phyloP scores from a whole-genome alignment of 2,888 invertebrate genomes.

The Cylindroiulus punctatus region DNA sequence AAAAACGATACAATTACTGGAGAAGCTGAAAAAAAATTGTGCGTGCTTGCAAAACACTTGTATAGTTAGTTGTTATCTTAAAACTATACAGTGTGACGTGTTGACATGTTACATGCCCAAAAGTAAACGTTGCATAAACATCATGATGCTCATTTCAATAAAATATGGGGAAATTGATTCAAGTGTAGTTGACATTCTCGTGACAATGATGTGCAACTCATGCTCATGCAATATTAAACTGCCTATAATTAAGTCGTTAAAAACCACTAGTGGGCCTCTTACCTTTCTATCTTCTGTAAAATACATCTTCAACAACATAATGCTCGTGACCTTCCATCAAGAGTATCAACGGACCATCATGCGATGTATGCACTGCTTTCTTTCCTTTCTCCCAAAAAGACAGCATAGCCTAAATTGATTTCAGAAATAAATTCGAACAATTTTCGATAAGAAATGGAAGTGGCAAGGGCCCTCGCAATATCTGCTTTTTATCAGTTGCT shows the following conservation, averaged over 20 bases:
- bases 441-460: neutral
- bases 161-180: no score
- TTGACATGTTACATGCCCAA: no score
- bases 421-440: neutral
- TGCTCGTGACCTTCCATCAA: neutral
- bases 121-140: no score
- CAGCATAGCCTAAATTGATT: constrained; percentile 4
- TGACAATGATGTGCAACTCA: no score
- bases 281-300: neutral
- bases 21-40: no score
- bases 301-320: neutral
- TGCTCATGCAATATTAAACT: neutral
- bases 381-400: neutral
- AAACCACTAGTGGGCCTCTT: neutral
- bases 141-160: no score
- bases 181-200: no score
- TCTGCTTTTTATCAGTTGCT: neutral
- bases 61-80: no score
- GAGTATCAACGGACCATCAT: neutral
- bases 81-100: no score
- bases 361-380: neutral
- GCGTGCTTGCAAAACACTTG: no score
- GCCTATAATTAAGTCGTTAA: neutral
- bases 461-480: neutral
- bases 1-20: no score